Percentiles rank a stretch among this genome's conserved stretches.
phyloP scores from a whole-genome alignment of 2,888 invertebrate genomes.

The Argyresthia albistria region DNA sequence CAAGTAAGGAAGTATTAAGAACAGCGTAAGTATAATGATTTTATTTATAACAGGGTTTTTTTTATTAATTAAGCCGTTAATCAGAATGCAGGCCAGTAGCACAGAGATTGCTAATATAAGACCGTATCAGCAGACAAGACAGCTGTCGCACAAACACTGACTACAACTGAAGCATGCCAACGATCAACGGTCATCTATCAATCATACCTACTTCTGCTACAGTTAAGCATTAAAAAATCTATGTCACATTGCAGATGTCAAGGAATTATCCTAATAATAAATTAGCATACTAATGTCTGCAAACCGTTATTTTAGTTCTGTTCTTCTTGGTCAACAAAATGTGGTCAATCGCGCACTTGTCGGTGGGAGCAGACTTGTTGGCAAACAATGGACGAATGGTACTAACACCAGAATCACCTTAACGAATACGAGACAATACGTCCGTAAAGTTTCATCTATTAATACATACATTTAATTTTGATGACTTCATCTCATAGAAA shows the following conservation, averaged over 20 bases:
- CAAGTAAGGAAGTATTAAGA: no score
- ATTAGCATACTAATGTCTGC: slow-evolving; percentile 66
- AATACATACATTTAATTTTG: no score
- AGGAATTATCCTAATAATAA: slow-evolving; percentile 68
- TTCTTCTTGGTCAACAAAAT: slow-evolving; percentile 28
- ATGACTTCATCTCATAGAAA: no score
- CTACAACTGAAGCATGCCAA: slow-evolving; percentile 39
- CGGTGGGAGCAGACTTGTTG: neutral
- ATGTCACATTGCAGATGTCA: slow-evolving; percentile 65
- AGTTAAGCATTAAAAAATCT: slow-evolving; percentile 65
- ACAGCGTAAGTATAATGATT: no score
- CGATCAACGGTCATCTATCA: slow-evolving; percentile 52
- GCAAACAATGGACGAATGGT: neutral
- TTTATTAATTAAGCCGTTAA: neutral
- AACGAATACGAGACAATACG: no score
- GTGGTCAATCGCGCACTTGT: neutral
- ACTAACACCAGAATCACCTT: no score
- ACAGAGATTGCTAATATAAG: neutral
- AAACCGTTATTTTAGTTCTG: slow-evolving; percentile 65
- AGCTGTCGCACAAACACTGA: slow-evolving; percentile 19
- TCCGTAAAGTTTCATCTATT: no score
- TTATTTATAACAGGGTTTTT: neutral
- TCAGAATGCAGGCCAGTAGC: neutral
- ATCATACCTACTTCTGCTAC: slow-evolving; percentile 61
- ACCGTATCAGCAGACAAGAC: no score